Percentiles rank a stretch among this genome's conserved stretches.
Evolutionary conservation across 2,888 invertebrate species (phyloP).

Genomic region (Dynastes tityus): DNA sequence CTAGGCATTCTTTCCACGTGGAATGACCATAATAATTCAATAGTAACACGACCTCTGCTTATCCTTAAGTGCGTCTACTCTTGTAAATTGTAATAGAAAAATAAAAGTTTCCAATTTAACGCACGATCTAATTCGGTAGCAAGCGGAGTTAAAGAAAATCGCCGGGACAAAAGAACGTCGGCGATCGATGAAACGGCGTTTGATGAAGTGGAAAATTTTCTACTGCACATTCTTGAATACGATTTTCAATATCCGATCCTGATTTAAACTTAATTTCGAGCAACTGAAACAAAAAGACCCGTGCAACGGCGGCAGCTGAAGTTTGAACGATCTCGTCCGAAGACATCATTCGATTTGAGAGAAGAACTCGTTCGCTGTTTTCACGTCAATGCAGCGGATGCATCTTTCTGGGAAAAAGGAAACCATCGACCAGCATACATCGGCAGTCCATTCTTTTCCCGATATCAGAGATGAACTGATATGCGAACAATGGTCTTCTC

Average conservation of each 20-base stretch:
- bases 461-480: slow-evolving; percentile 25
- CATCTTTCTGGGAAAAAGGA: slow-evolving; percentile 10
- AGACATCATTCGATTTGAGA: slow-evolving; percentile 11
- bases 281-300: slow-evolving; percentile 10
- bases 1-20: too few relatives aligned
- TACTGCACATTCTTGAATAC: slow-evolving; percentile 7
- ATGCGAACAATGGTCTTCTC: slow-evolving; percentile 21
- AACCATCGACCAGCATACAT: neutral
- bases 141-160: too few relatives aligned
- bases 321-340: neutral
- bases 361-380: neutral
- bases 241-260: slow-evolving; percentile 23
- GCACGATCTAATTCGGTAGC: too few relatives aligned
- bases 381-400: slow-evolving; percentile 10
- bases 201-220: slow-evolving; percentile 25
- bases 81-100: too few relatives aligned
- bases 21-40: too few relatives aligned
- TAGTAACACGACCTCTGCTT: too few relatives aligned
- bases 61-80: too few relatives aligned
- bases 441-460: slow-evolving; percentile 12
- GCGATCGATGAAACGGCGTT: too few relatives aligned
- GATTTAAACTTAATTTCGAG: slow-evolving; percentile 23
- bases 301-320: neutral
- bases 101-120: too few relatives aligned
- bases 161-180: too few relatives aligned